Base-by-base conservation (phyloP, 2,797 vertebrate genomes). In the Pangasius krempfi region DNA sequence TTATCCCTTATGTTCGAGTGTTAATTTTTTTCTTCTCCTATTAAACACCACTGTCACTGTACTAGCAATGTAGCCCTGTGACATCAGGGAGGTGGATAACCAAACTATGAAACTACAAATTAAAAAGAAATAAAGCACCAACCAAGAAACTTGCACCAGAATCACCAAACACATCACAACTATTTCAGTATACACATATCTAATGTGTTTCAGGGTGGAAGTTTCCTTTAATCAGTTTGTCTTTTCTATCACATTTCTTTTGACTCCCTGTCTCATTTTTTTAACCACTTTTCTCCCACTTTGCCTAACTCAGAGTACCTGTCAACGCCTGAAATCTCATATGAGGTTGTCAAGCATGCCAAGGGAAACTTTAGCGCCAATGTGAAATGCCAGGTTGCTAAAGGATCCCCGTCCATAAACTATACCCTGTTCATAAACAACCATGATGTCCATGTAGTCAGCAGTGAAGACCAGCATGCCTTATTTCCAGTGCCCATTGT, bases 281-380 rank as follows among this genome's bases (percentile, higher is more conserved):
- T 60, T 47, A 3, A 56, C 27, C 4, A 76, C 72, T 22, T 68
- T 37, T 87, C 14, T 47, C 25, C 50, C 76, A 14, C 16, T 70
- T 40, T 78, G 9, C 27, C 30, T 10, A 13, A 82, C 22, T 13
- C 91, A 96, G 96, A 92, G 0, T 0, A 89, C 10, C 91, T 95
- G 88, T 95, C 94, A 27, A 25, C 58, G 12, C 94, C 94, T 6
- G 50, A 91, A 2, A 92, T 96, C 84, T 93, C 92, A 52, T 91
- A 94, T 88, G 86, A 84, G 0, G 89, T 95, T 20, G 25, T 87
- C 22, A 96, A 94, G 90, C 22, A 92, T 13, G 50, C 37, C 0
- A 7, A 81, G 1, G 75, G 86, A 30, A 88, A 54, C 47, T 93
- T 93, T 68, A 91, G 3, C 27, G 94, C 92, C 0, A 0, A 54